Evolutionary conservation across 2,888 invertebrate species (phyloP).

Genomic region (Netelia melanura): DNA sequence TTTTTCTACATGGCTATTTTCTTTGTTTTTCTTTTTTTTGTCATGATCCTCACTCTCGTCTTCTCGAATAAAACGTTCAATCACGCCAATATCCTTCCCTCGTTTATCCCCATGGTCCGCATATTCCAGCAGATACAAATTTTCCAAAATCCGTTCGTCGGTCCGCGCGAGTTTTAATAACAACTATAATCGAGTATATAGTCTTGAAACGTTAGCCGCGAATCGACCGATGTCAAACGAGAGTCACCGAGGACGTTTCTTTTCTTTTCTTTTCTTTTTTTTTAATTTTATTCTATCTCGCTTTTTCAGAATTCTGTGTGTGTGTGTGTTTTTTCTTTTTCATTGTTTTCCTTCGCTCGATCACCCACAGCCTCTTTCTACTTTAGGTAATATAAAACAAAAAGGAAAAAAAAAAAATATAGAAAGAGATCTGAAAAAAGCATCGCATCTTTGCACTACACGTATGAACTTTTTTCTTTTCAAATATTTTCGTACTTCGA

Average conservation of each 20-base stretch:
- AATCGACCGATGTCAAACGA: conserved; percentile 51
- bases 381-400: conserved; percentile 8
- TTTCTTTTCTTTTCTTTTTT: not conserved
- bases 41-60: conserved; percentile 13
- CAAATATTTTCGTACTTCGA: not conserved
- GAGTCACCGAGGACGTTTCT: conserved; percentile 39
- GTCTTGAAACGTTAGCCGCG: conserved; percentile 28
- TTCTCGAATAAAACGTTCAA: conserved; percentile 17
- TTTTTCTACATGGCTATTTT: conserved; percentile 27
- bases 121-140: conserved; percentile 18
- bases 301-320: not conserved
- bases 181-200: not conserved
- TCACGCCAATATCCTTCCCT: conserved; percentile 15
- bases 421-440: conserved; percentile 27
- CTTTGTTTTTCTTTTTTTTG: conserved; percentile 10
- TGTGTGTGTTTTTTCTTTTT: too few relatives aligned
- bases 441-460: conserved; percentile 1
- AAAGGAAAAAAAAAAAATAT: conserved; percentile 1
- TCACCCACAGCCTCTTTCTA: not conserved
- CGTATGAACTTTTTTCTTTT: not conserved
- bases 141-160: conserved; percentile 42
- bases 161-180: conserved; percentile 24
- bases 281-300: not conserved
- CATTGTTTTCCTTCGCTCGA: not conserved
- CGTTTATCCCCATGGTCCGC: conserved; percentile 4